Evolutionary conservation across 2,797 vertebrate species (phyloP), one percentile per base, ranked within the genome.

Genomic region (Pygocentrus nattereri): DNA sequence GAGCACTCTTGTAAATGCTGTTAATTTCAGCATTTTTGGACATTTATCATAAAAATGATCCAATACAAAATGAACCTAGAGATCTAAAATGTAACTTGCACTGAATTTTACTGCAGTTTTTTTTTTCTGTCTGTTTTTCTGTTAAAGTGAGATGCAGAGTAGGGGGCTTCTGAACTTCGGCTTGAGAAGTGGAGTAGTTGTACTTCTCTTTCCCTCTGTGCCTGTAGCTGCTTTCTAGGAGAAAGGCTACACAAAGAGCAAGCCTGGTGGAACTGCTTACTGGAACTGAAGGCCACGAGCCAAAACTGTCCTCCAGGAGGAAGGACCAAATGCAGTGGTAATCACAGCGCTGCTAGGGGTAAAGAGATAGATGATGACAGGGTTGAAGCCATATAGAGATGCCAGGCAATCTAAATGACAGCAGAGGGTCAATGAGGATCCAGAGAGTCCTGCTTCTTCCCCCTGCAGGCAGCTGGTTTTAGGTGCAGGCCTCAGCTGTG

Each of bases 401-500:
- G 58, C 75, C 58, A 41, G 75, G 62, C 79, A 78, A 81, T 84
- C 81, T 81, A 76, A 81, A 81, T 78, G 77, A 78, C 34, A 81
- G 25, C 56, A 52, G 70, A 84, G 61, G 64, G 79, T 49, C 78
- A 31, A 68, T 65, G 70, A 83, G 65, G 67, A 69, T 44, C 77
- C 38, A 19, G 11, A 54, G 82, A 84, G 78, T 76, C 34, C 1
- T 68, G 56, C 71, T 16, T 47, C 71, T 75, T 62, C 62, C 81
- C 79, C 83, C 75, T 58, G 64, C 58, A 70, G 83, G 79, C 54
- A 71, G 59, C 69, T 84, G 83, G 70, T 27, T 84, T 81, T 75
- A 64, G 56, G 64, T 74, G 75, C 75, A 78, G 79, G 74, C 75
- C 79, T 13, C 83, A 84, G 83, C 83, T 84, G 83, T 80, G 83